These are phyloP conservation scores for Apotomis betuletana DNA, from an alignment of 2,888 invertebrate genomes.

Conservation along the genomic window DNA sequence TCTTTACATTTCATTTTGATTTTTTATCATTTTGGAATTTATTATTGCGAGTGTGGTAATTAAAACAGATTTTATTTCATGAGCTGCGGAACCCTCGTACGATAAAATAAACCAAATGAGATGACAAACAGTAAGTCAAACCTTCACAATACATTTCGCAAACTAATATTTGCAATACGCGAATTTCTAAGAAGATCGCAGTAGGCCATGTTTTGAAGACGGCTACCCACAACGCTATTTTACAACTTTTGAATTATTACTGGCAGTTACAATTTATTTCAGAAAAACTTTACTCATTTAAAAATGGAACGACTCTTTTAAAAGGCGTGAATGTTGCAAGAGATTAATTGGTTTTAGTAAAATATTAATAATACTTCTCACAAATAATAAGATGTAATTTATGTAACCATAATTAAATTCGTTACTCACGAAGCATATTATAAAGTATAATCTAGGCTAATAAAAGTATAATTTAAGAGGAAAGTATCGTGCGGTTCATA, in stretches of 20 bases:
- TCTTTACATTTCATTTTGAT: not conserved
- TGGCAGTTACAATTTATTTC: conserved; percentile 47
- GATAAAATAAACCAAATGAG: not conserved
- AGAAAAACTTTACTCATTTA: conserved; percentile 44
- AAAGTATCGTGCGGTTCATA: no score
- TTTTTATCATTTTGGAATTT: not conserved
- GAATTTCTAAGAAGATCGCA: conserved; percentile 47
- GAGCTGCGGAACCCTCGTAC: conserved; percentile 2
- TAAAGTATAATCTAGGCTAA: no score
- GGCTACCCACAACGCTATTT: conserved; percentile 65
- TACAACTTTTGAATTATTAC: conserved; percentile 54
- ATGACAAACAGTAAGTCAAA: conserved; percentile 29
- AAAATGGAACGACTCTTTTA: conserved; percentile 42
- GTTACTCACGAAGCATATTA: no score
- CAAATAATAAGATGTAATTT: not conserved
- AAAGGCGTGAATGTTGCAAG: conserved; percentile 18
- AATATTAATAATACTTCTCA: not conserved
- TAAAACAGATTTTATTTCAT: not conserved
- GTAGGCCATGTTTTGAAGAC: conserved; percentile 65
- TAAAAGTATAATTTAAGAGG: no score
- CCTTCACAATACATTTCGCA: conserved; percentile 32
- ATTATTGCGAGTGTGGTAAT: not conserved
- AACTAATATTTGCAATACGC: conserved; percentile 38
- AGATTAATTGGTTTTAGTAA: not conserved
- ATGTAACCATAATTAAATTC: no score